Evolutionary conservation across 2,888 invertebrate genomes (phyloP).

Genomic region (Monochamus alternatus): DNA sequence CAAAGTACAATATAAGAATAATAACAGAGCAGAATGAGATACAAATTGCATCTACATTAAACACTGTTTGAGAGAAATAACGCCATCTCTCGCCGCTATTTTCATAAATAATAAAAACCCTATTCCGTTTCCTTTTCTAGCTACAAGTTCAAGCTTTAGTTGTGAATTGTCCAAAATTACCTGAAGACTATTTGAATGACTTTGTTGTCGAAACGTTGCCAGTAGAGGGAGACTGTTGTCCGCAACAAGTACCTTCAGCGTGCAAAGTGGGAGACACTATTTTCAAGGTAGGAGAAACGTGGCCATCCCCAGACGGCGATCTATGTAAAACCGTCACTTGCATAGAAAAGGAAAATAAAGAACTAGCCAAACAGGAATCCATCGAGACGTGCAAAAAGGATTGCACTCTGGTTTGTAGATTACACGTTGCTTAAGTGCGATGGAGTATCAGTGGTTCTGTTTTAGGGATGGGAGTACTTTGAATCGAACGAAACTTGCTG

Average conservation of each 20-base stretch:
- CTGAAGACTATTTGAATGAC: constrained; percentile 69
- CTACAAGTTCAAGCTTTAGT: constrained; percentile 74
- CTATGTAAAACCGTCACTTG: constrained; percentile 76
- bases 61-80: too few relatives aligned
- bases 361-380: constrained; percentile 73
- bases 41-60: too few relatives aligned
- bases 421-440: background rate
- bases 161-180: constrained; percentile 73
- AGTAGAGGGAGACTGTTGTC: constrained; percentile 75
- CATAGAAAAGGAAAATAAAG: constrained; percentile 69
- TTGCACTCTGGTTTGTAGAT: constrained; percentile 66
- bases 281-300: constrained; percentile 67
- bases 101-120: too few relatives aligned
- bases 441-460: constrained; percentile 41
- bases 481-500: constrained; percentile 74
- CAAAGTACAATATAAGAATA: too few relatives aligned
- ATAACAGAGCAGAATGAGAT: too few relatives aligned
- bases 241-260: constrained; percentile 72
- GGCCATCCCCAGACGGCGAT: constrained; percentile 69
- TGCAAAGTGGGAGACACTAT: constrained; percentile 73
- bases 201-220: constrained; percentile 73
- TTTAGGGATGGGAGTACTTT: constrained; percentile 77
- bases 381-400: constrained; percentile 73
- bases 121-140: constrained; percentile 64
- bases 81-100: too few relatives aligned